Evolutionary conservation across 2,797 vertebrate species (phyloP).

Genomic region (Platyrinchus mystaceus): DNA sequence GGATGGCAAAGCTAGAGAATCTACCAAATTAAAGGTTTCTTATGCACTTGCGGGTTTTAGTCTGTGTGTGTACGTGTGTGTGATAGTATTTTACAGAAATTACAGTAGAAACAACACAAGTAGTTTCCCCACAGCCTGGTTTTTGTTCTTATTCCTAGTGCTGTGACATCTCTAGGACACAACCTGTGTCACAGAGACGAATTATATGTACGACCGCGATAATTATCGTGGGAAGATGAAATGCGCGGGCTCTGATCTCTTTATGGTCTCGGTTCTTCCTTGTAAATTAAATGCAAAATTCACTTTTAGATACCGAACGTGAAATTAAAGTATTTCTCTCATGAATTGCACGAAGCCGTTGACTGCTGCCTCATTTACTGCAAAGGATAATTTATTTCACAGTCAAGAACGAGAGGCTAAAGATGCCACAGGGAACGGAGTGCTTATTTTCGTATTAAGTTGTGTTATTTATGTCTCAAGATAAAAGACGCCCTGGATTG

Average conservation of each 20-base stretch:
- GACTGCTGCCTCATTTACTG: neutral
- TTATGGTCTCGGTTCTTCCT: neutral
- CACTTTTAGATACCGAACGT: neutral
- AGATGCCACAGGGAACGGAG: constrained; percentile 13
- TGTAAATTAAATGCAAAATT: neutral
- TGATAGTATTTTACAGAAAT: neutral
- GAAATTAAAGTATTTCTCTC: neutral
- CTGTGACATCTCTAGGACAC: neutral
- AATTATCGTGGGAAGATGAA: neutral
- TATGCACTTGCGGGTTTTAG: neutral
- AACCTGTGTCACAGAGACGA: neutral
- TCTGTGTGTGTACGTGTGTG: neutral
- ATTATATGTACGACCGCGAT: neutral
- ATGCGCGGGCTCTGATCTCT: neutral
- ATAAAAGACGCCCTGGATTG: constrained; percentile 40
- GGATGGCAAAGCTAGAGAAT: neutral
- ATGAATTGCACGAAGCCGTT: neutral
- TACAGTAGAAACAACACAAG: neutral
- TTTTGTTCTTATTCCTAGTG: neutral
- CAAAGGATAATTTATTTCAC: constrained; percentile 6
- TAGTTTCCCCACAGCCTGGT: neutral
- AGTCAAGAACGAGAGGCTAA: neutral
- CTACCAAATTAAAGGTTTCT: neutral
- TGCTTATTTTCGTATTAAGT: constrained; percentile 27
- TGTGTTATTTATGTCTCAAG: constrained; percentile 42